Evolutionary conservation across 2,113 vertebrate genomes (phyloP).

Genomic region (Regulus satrapa): DNA sequence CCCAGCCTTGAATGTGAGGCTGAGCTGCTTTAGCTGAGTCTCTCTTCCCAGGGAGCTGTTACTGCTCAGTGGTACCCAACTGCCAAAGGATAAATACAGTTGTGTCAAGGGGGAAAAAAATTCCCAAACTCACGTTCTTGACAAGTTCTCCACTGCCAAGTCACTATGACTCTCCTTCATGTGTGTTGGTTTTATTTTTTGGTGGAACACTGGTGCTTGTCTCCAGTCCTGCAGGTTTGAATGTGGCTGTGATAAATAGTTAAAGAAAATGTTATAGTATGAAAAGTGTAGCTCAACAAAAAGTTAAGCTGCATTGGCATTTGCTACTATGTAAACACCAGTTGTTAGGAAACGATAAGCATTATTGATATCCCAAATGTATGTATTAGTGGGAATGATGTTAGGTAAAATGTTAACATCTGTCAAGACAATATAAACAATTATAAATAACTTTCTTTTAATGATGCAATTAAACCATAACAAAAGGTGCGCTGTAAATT

Average conservation of each 20-base stretch:
- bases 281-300: background rate
- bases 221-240: constrained; percentile 7
- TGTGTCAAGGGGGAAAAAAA: background rate
- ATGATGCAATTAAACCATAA: constrained; percentile 69
- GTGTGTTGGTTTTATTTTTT: background rate
- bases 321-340: constrained; percentile 76
- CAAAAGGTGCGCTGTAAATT: constrained; percentile 71
- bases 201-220: background rate
- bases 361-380: constrained; percentile 70
- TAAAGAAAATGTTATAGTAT: constrained; percentile 9
- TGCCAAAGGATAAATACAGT: background rate
- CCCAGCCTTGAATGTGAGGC: background rate
- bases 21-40: background rate
- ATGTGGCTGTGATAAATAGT: constrained; percentile 49
- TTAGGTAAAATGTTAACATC: constrained; percentile 75
- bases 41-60: background rate
- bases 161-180: background rate
- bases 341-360: constrained; percentile 72
- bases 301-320: constrained; percentile 68
- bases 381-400: constrained; percentile 69
- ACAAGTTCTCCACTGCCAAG: background rate
- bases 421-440: constrained; percentile 72
- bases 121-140: background rate
- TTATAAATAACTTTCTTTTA: constrained; percentile 76
- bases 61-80: background rate